Percentiles rank a stretch among this genome's conserved stretches.
Evolutionary conservation across 2,113 vertebrate genomes (phyloP).

Genomic region (Trochalopteron elliotii): DNA sequence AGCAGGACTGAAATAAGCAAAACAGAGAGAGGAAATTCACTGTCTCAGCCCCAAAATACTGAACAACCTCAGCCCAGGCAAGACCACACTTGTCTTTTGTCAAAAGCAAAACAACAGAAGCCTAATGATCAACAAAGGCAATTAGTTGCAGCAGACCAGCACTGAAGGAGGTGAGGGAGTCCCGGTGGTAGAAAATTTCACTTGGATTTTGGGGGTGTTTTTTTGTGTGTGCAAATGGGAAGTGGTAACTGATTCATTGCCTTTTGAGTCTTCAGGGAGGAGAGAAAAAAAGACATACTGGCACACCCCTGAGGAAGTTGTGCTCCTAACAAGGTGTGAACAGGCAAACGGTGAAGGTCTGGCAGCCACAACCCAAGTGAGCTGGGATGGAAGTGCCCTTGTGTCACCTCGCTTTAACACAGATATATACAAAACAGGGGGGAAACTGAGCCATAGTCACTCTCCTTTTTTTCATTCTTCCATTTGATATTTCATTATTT

Average conservation of each 20-base stretch:
- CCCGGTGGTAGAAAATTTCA: background rate
- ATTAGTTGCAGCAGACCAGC: background rate
- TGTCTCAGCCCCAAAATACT: background rate
- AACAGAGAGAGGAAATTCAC: background rate
- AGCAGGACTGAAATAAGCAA: background rate
- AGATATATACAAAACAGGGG: background rate
- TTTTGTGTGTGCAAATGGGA: background rate
- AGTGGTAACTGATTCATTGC: background rate
- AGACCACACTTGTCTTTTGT: background rate
- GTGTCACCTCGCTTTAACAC: background rate
- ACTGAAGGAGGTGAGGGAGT: background rate
- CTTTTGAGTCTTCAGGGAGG: background rate
- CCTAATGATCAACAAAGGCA: background rate
- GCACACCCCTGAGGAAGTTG: background rate
- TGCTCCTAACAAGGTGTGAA: background rate
- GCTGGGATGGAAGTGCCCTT: background rate
- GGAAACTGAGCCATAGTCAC: background rate
- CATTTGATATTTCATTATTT: background rate
- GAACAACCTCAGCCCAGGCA: accelerated
- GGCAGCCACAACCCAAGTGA: background rate
- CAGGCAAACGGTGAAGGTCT: background rate
- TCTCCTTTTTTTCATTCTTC: background rate
- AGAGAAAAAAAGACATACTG: background rate
- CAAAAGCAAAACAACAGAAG: background rate
- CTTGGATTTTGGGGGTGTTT: background rate